Conservation (phyloP, 2,797 vertebrate species). For the Falco naumanni region DNA sequence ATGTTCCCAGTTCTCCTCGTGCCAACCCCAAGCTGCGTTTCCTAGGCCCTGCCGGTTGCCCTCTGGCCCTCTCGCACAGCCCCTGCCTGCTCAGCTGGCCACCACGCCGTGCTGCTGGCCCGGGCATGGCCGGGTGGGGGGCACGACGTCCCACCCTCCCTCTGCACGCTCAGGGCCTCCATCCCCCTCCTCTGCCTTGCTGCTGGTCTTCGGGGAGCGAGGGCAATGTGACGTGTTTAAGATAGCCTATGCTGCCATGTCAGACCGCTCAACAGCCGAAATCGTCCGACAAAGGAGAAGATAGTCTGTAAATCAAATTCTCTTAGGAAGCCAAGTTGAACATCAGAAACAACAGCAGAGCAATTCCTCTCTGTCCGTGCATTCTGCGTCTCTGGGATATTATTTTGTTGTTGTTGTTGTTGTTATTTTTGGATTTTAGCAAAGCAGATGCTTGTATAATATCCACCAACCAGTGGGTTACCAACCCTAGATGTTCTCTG, state of each 20-base stretch:
- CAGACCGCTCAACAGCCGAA: not conserved
- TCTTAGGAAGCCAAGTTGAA: not conserved
- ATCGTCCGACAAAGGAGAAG: not conserved
- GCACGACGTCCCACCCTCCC: fast-evolving
- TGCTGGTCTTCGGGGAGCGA: not conserved
- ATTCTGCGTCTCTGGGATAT: not conserved
- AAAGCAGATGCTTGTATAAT: not conserved
- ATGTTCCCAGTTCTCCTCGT: not conserved
- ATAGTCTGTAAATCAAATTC: not conserved
- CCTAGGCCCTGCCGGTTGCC: not conserved
- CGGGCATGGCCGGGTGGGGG: not conserved
- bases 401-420: not conserved
- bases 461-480: not conserved
- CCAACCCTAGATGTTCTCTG: not conserved
- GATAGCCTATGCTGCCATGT: not conserved
- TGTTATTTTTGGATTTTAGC: not conserved
- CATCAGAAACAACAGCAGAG: not conserved
- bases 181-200: fast-evolving
- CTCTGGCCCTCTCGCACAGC: not conserved
- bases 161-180: not conserved
- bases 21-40: fast-evolving
- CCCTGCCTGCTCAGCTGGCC: fast-evolving
- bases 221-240: not conserved
- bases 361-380: not conserved
- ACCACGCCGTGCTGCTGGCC: not conserved